phyloP scores from a whole-genome alignment of 2,797 vertebrate species.

The Eospalax fontanierii region DNA sequence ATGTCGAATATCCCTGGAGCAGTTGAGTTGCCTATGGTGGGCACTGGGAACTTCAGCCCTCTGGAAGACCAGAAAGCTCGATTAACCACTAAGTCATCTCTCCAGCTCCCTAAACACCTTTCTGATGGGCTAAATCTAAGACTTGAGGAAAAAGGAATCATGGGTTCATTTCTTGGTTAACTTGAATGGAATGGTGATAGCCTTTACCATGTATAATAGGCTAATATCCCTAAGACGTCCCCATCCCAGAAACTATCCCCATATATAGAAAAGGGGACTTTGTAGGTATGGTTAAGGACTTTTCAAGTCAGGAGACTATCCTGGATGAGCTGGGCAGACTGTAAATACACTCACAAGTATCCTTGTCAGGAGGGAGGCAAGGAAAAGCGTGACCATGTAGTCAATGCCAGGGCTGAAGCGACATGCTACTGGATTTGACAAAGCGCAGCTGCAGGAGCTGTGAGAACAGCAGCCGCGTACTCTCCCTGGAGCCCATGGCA shows the following conservation, averaged over 20 bases:
- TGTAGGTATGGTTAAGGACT: not conserved
- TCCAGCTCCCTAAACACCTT: not conserved
- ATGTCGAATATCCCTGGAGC: not conserved
- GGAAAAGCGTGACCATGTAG: not conserved
- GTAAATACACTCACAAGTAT: not conserved
- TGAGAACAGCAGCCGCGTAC: too few species aligned
- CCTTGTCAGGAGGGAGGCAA: not conserved
- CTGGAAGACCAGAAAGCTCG: not conserved
- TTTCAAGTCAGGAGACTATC: not conserved
- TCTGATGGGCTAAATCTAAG: not conserved
- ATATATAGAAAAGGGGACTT: not conserved
- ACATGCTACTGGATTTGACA: not conserved
- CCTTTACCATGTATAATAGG: not conserved
- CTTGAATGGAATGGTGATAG: not conserved
- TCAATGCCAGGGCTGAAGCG: not conserved
- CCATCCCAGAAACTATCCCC: too few species aligned
- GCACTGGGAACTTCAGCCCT: not conserved
- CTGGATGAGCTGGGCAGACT: not conserved
- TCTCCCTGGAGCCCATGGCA: not conserved
- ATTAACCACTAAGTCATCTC: not conserved
- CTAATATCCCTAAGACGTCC: not conserved
- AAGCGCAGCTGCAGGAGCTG: not conserved
- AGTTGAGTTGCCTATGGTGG: not conserved
- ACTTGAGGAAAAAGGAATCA: not conserved
- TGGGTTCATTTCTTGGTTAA: not conserved